Conservation (phyloP, 2,797 vertebrate species). For the Bradypus variegatus region DNA sequence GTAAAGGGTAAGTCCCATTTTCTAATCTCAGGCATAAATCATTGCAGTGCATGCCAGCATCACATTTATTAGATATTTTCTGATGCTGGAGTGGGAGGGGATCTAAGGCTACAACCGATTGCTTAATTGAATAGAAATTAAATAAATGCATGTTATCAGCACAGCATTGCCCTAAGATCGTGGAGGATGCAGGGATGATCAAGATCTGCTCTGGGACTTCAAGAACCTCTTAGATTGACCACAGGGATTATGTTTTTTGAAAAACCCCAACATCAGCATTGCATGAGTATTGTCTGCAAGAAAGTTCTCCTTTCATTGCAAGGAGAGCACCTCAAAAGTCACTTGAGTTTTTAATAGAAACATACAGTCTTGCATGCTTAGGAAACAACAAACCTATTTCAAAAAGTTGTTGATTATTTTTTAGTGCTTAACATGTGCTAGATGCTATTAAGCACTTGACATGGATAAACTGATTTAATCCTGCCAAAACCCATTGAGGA, state of each 20-base stretch:
- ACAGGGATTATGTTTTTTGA: accelerated
- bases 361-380: neutral
- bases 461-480: neutral
- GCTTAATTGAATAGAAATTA: neutral
- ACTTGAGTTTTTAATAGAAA: neutral
- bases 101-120: neutral
- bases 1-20: neutral
- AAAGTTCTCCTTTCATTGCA: neutral
- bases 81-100: neutral
- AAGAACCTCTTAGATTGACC: no score
- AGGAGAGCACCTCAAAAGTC: neutral
- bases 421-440: neutral
- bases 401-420: neutral
- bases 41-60: neutral
- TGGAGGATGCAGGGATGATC: no score
- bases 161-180: accelerated
- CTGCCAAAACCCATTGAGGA: neutral
- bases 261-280: accelerated
- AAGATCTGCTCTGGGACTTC: neutral
- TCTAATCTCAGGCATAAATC: neutral
- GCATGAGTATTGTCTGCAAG: no score
- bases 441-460: neutral
- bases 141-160: accelerated
- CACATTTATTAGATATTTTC: neutral
- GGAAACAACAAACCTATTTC: neutral